Evolutionary conservation across 2,888 invertebrate genomes (phyloP).

Genomic region (Plutella xylostella): DNA sequence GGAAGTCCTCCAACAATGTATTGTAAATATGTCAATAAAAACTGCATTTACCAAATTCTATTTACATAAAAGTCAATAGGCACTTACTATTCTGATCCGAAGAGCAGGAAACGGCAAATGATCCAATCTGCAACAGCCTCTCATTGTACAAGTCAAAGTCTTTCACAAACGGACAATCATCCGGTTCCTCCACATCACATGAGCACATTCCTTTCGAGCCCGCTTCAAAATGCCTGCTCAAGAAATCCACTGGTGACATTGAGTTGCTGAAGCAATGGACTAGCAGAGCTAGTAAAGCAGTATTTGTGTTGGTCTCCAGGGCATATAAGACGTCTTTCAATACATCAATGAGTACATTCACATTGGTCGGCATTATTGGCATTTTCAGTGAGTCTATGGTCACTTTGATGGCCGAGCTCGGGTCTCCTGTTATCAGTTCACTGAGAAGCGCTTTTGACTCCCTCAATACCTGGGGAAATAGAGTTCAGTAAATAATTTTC

Average conservation of each 20-base stretch:
- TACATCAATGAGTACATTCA: slow-evolving; percentile 70
- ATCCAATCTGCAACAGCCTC: slow-evolving; percentile 75
- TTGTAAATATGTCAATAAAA: too few species aligned
- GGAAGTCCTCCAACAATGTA: too few species aligned
- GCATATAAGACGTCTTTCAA: slow-evolving; percentile 72
- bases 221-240: slow-evolving; percentile 37
- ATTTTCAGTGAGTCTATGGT: slow-evolving; percentile 39
- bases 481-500: background rate
- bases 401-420: slow-evolving; percentile 57
- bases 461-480: slow-evolving; percentile 55
- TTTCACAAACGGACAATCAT: slow-evolving; percentile 57
- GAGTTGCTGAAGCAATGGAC: slow-evolving; percentile 45
- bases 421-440: slow-evolving; percentile 48
- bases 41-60: too few species aligned
- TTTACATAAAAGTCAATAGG: too few species aligned
- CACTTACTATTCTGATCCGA: slow-evolving; percentile 52
- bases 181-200: slow-evolving; percentile 28
- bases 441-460: slow-evolving; percentile 55
- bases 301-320: slow-evolving; percentile 75
- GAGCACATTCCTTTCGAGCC: slow-evolving; percentile 26
- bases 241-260: slow-evolving; percentile 34
- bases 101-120: slow-evolving; percentile 75
- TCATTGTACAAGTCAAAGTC: slow-evolving; percentile 77
- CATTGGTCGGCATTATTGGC: slow-evolving; percentile 53
- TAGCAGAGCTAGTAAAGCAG: slow-evolving; percentile 71